Base-by-base conservation (phyloP, 1,140 invertebrate genomes). In the Lanistes nyassanus region DNA sequence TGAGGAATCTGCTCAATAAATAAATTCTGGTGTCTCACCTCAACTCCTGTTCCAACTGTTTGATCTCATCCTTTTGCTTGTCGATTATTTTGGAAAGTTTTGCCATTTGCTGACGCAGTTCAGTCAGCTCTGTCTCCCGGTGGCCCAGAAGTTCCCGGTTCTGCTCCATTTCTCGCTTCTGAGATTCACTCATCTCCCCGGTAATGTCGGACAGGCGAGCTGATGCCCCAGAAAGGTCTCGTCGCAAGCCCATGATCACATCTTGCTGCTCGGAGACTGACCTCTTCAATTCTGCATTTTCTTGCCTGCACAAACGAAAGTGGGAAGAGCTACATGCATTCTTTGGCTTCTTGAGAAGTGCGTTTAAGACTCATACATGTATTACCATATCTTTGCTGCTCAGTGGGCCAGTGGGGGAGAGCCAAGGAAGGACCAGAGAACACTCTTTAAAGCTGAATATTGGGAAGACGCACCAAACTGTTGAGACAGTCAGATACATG, bases 71-170 rank as follows among this genome's bases (percentile, higher is more conserved):
- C 60, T 86, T 86, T 78, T 88, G 85, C 79, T 84, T 88, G 77
- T 90, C 89, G 34, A 90, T 83, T 31, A 89, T 89, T 64, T 85
- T 81, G 29, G 88, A 87, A 31, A 90, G 78, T 80, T 89, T 89
- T 16, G 85, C 88, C 74, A 89, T 73, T 75, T 89, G 86, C 71
- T 88, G 85, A 58, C 86, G 79, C 23, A 85, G 79, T 31, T 86
- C 85, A 16, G 79, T 82, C 23, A 88, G 67, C 79, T 90, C 89
- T 39, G 73, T 72, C 62, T 86, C 82, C 60, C 84, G 82, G n/a
- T 83, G 78, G 16, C 68, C 58, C 2, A 89, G 69, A n/a, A 81
- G 68, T 23, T 82, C 82, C 39, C 81, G 81, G 71, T 85, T 86
- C 34, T 84, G 79, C 77, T 90, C 89, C 51, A 89, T 80, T 75